Percentiles rank a stretch among this genome's conserved stretches.
Evolutionary conservation across 2,797 vertebrate genomes (phyloP).

Genomic region (Megaceryle alcyon): DNA sequence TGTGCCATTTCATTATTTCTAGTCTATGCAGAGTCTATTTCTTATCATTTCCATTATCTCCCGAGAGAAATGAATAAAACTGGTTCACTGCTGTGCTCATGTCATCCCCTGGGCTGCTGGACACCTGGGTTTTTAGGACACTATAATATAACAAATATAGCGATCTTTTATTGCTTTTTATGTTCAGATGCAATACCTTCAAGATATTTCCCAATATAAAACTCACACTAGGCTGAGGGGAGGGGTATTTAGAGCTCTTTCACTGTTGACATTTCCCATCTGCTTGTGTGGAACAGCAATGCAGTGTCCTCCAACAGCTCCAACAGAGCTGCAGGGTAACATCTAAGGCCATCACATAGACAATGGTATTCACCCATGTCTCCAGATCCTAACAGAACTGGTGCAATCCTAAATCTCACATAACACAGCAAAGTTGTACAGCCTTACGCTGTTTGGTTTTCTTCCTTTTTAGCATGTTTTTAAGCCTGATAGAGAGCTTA

Average conservation of each 20-base stretch:
- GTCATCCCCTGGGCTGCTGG: background rate
- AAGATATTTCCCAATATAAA: background rate
- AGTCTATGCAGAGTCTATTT: background rate
- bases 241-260: background rate
- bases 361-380: background rate
- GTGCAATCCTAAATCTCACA: background rate
- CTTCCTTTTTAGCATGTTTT: background rate
- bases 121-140: conserved; percentile 5
- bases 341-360: background rate
- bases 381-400: background rate
- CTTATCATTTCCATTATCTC: background rate
- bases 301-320: background rate
- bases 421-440: background rate
- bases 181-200: background rate
- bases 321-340: background rate
- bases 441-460: background rate
- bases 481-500: background rate
- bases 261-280: background rate
- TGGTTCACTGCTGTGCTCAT: background rate
- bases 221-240: background rate
- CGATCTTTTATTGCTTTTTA: background rate
- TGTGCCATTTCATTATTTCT: background rate
- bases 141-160: background rate
- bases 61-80: background rate
- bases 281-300: background rate